Evolutionary conservation across 2,797 vertebrate genomes (phyloP).

Genomic region (Lerista edwardsae): DNA sequence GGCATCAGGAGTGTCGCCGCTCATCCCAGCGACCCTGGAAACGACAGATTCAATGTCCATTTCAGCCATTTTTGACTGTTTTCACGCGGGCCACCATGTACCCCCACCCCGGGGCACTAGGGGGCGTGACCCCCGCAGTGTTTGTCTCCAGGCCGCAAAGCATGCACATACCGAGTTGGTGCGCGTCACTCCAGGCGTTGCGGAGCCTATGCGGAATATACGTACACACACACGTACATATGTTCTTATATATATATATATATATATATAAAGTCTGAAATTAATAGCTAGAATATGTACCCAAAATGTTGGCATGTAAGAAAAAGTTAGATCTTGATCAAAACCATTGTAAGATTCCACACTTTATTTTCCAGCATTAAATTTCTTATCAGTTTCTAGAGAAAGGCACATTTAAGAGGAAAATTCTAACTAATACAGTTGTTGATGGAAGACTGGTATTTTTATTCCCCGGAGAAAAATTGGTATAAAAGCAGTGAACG

Average conservation of each 20-base stretch:
- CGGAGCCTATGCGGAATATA: too few relatives aligned
- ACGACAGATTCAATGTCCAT: too few relatives aligned
- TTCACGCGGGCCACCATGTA: too few relatives aligned
- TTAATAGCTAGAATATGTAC: slow-evolving; percentile 1
- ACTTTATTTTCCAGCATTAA: background rate
- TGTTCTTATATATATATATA: background rate
- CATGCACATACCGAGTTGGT: too few relatives aligned
- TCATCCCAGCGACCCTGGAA: too few relatives aligned
- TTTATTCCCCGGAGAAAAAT: slow-evolving; percentile 12
- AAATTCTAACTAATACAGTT: slow-evolving; percentile 16
- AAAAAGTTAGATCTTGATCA: slow-evolving; percentile 1
- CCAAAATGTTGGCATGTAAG: background rate
- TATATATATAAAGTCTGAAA: background rate
- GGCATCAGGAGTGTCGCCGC: too few relatives aligned
- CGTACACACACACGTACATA: too few relatives aligned
- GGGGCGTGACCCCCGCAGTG: too few relatives aligned
- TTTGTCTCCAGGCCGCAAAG: too few relatives aligned
- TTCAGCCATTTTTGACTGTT: too few relatives aligned
- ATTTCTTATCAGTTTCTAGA: slow-evolving; percentile 22
- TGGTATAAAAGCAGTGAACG: slow-evolving; percentile 34
- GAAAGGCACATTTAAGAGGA: slow-evolving; percentile 37
- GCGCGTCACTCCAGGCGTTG: too few relatives aligned
- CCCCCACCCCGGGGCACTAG: too few relatives aligned
- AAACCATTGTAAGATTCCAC: background rate
- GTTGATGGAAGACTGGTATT: background rate